These are phyloP conservation scores for Luffia ferchaultella DNA, from an alignment of 2,888 invertebrate genomes.

Conservation along the genomic window DNA sequence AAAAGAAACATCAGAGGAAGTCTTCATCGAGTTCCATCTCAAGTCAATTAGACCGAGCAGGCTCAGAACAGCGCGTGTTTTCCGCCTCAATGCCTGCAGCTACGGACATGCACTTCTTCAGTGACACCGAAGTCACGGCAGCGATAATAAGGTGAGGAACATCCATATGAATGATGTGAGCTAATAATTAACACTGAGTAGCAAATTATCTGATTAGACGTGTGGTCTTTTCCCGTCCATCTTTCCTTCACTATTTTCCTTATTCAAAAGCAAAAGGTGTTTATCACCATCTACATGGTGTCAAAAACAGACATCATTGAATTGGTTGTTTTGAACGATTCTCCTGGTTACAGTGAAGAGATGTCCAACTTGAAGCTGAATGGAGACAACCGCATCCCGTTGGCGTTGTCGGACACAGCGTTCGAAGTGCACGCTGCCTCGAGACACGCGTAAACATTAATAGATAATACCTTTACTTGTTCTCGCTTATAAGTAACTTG, in stretches of 20 bases:
- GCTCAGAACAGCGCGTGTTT: slow-evolving; percentile 44
- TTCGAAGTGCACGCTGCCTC: slow-evolving; percentile 62
- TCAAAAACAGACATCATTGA: neutral
- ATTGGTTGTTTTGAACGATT: slow-evolving; percentile 18
- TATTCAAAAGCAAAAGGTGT: neutral
- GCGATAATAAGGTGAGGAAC: slow-evolving; percentile 30
- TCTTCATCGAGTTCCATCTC: slow-evolving; percentile 66
- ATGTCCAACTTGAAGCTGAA: slow-evolving; percentile 60
- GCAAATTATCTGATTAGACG: neutral
- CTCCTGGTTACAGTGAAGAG: slow-evolving; percentile 56
- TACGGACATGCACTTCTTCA: slow-evolving; percentile 78
- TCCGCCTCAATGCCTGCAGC: slow-evolving; percentile 35
- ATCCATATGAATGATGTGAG: neutral
- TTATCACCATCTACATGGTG: too few relatives aligned
- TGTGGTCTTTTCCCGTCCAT: neutral
- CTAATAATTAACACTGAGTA: neutral
- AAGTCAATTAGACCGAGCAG: slow-evolving; percentile 59
- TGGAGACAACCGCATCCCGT: slow-evolving; percentile 58
- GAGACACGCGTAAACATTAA: slow-evolving; percentile 51
- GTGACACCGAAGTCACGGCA: slow-evolving; percentile 88
- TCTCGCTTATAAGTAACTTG: neutral
- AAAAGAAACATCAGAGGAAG: slow-evolving; percentile 82
- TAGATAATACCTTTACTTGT: neutral
- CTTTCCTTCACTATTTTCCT: neutral
- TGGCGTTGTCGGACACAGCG: slow-evolving; percentile 60